A percentile compares a stretch with the other conserved stretches of the same genome.
Evolutionary conservation across 1,140 invertebrate genomes (phyloP).

Genomic region (Zelostemma sp.): DNA sequence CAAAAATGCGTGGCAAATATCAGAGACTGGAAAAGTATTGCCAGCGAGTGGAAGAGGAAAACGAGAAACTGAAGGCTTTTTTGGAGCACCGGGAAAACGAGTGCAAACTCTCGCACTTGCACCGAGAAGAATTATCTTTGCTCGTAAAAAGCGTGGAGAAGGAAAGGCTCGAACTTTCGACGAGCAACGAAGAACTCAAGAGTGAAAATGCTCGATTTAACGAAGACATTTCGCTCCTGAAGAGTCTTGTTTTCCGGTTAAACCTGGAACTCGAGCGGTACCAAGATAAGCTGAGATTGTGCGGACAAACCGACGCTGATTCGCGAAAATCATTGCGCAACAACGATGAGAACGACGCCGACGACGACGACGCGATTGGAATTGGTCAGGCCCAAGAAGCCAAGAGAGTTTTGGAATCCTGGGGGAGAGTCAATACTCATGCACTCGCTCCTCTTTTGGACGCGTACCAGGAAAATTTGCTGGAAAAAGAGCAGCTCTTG

Average conservation of each 20-base stretch:
- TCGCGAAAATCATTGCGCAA: slow-evolving; percentile 20
- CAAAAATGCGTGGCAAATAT: slow-evolving; percentile 53
- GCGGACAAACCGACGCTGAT: slow-evolving; percentile 40
- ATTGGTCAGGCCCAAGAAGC: slow-evolving; percentile 29
- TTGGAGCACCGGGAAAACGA: slow-evolving; percentile 53
- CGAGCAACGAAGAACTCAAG: slow-evolving; percentile 56
- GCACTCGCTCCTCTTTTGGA: slow-evolving; percentile 75
- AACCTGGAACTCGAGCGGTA: slow-evolving; percentile 78
- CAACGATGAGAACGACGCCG: slow-evolving; percentile 21
- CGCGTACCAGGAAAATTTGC: slow-evolving; percentile 77
- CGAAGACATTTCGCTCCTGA: slow-evolving; percentile 76
- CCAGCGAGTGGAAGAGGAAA: slow-evolving; percentile 37
- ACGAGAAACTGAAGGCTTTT: slow-evolving; percentile 37
- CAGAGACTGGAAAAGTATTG: slow-evolving; percentile 55
- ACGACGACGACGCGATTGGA: too few relatives aligned
- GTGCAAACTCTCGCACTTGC: slow-evolving; percentile 44
- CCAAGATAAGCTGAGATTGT: slow-evolving; percentile 73
- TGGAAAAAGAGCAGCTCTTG: slow-evolving; percentile 77
- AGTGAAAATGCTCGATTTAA: slow-evolving; percentile 70
- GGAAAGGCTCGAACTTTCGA: slow-evolving; percentile 45
- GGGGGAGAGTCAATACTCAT: slow-evolving; percentile 72
- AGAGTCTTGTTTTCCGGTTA: slow-evolving; percentile 76
- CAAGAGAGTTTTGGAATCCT: slow-evolving; percentile 55
- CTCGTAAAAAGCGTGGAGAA: slow-evolving; percentile 49
- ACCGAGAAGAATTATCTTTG: slow-evolving; percentile 47